phyloP scores from a whole-genome alignment of 2,888 invertebrate species.

The Dioctria rufipes region DNA sequence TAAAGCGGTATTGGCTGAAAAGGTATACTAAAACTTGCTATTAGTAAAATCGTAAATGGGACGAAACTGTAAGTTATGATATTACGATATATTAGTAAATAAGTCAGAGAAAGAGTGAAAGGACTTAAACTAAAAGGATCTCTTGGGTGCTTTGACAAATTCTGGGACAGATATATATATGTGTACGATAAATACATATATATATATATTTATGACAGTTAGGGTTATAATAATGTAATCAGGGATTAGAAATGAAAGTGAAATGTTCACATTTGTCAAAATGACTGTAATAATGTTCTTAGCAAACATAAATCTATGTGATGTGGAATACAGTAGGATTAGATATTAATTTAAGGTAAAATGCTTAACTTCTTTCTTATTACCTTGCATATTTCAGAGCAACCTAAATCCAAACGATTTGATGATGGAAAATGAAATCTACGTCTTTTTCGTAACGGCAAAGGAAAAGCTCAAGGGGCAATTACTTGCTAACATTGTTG shows the following conservation, averaged over 20 bases:
- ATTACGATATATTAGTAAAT: background rate
- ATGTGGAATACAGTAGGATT: too few species aligned
- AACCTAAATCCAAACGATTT: slow-evolving; percentile 57
- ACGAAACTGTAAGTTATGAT: background rate
- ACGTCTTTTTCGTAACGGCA: slow-evolving; percentile 57
- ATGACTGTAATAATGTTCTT: background rate
- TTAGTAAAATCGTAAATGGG: background rate
- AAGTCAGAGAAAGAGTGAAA: background rate
- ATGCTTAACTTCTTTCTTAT: background rate
- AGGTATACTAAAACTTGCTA: slow-evolving; percentile 54
- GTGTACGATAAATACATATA: too few species aligned
- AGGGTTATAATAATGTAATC: background rate
- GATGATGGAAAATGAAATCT: slow-evolving; percentile 57
- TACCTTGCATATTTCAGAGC: slow-evolving; percentile 51
- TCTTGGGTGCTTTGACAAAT: background rate
- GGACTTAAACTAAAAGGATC: background rate
- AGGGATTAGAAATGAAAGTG: background rate
- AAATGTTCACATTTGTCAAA: background rate
- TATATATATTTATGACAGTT: too few species aligned
- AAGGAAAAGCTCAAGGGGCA: slow-evolving; percentile 58
- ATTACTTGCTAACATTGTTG: slow-evolving; percentile 55
- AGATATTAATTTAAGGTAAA: background rate
- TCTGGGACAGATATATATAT: background rate
- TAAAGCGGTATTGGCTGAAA: slow-evolving; percentile 56
- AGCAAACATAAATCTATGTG: background rate